These are phyloP conservation scores for Mellilla xanthometata DNA, from an alignment of 2,888 invertebrate genomes.

Conservation along the genomic window DNA sequence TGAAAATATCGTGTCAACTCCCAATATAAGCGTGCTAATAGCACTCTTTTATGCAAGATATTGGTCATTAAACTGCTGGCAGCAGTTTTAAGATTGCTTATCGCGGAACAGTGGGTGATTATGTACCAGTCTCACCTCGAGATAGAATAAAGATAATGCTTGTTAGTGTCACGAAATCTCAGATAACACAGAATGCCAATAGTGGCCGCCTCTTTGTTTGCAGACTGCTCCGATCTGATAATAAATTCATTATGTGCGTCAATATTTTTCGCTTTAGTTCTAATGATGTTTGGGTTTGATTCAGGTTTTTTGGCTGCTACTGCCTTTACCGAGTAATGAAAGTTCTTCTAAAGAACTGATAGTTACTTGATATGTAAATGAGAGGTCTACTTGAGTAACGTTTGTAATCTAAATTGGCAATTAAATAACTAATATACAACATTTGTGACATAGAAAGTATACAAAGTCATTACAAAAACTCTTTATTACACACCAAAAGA, in stretches of 20 bases:
- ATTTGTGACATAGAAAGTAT: too few relatives aligned
- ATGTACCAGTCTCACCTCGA: conserved; percentile 25
- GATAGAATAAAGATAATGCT: conserved; percentile 28
- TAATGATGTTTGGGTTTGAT: conserved; percentile 1
- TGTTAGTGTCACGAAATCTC: conserved; percentile 33
- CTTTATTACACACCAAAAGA: too few relatives aligned
- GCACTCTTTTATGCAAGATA: conserved; percentile 30
- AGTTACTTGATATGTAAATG: too few relatives aligned
- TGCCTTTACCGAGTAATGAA: too few relatives aligned
- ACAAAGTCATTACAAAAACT: too few relatives aligned
- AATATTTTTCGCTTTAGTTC: conserved; percentile 20
- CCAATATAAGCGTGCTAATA: background rate
- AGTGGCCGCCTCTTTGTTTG: conserved; percentile 28
- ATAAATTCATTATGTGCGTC: conserved; percentile 24
- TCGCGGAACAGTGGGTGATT: conserved; percentile 29
- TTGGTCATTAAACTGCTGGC: conserved; percentile 30
- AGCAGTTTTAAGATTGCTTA: conserved; percentile 25
- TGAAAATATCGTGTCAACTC: too few relatives aligned
- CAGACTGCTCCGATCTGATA: conserved; percentile 26
- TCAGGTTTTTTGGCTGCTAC: too few relatives aligned
- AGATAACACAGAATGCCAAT: conserved; percentile 25
- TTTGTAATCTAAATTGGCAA: too few relatives aligned
- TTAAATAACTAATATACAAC: too few relatives aligned
- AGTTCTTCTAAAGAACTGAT: too few relatives aligned
- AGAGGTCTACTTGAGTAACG: too few relatives aligned